Base-by-base conservation (phyloP, 2,113 vertebrate species). In the Oxyruncus cristatus region DNA sequence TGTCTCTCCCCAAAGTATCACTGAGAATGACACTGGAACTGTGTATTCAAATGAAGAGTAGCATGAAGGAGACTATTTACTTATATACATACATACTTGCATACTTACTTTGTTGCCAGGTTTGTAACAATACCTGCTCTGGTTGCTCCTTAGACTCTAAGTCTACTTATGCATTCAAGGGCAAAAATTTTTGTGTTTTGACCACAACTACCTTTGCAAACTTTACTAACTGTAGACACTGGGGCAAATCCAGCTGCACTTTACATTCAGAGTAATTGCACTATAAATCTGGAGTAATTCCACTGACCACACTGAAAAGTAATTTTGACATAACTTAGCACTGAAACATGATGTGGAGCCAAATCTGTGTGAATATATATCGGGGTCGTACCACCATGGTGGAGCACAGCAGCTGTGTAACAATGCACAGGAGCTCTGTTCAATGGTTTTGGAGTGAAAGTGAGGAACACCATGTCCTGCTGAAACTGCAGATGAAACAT, bases 401-500 rank as follows among this genome's bases (percentile, higher is more conserved):
- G 63, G 78, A 92, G 47, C 33, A 71, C 55, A 89, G 85, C 2
- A 9, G 63, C 68, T 81, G 39, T 77, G 50, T 84, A 93, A 85
- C 5, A 23, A 72, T 1, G 3, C 58, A 93, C 75, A 93, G 82
- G 71, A 95, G 85, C 85, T 41, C 46, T 55, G 65, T 89, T 89
- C 88, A 90, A 71, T 0, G 1, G 75, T 77, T 93, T 91, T 12
- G 5, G 83, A 85, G 75, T 74, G 85, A 94, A 95, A 94, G 78
- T 74, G 82, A 93, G 52, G 82, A 97, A 93, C 88, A 88, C 84
- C 74, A 89, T 73, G 89, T 88, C 89, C 84, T 84, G 44, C 76
- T 91, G 87, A 93, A 97, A 92, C 66, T 93, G 85, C 78, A 95
- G 88, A 94, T 63, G 89, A 93, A 95, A 95, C 39, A 8, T 85